phyloP scores from a whole-genome alignment of 1,140 invertebrate species.

The Tetranychus urticae region DNA sequence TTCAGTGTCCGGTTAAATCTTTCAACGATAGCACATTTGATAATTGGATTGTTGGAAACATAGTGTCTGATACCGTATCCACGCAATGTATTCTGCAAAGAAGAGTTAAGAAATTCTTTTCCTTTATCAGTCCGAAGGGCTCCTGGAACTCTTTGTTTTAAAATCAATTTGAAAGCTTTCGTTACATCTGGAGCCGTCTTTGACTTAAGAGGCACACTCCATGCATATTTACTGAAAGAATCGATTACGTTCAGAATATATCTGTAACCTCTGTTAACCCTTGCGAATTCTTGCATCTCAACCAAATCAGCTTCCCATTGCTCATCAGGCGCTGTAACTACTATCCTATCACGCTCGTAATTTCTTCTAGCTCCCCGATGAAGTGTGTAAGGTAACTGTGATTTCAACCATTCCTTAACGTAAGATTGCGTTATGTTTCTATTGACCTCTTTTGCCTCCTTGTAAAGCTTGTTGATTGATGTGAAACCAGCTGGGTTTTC shows the following conservation, averaged over 20 bases:
- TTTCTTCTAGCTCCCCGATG: neutral
- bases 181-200: neutral
- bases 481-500: too few relatives aligned
- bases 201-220: neutral
- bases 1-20: neutral
- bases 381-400: neutral
- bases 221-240: neutral
- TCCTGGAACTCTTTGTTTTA: neutral
- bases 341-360: neutral
- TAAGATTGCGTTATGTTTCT: neutral
- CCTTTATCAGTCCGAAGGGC: neutral
- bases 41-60: neutral
- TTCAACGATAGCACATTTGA: neutral
- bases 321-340: constrained; percentile 5
- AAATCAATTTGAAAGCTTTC: neutral
- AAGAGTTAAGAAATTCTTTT: neutral
- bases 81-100: neutral
- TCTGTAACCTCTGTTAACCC: neutral
- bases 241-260: too few relatives aligned
- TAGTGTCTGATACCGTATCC: neutral
- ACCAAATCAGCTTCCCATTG: constrained; percentile 14
- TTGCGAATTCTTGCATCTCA: constrained; percentile 7
- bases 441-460: neutral
- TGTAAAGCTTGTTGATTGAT: neutral
- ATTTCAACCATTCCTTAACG: neutral